Conservation (phyloP, 1,140 invertebrate species). For the Ganaspis sp. region DNA sequence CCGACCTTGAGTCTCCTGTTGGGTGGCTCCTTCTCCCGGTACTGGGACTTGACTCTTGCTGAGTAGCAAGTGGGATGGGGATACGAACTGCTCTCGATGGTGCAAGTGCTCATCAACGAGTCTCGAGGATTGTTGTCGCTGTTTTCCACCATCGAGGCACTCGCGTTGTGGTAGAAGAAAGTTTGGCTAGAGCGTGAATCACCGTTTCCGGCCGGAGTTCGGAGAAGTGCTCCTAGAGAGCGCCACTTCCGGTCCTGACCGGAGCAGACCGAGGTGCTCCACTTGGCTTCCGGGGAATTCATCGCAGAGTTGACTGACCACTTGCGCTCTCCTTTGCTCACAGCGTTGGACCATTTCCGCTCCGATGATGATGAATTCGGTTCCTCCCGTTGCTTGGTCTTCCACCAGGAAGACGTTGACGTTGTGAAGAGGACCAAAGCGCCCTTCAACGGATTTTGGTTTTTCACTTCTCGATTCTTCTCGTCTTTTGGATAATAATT, state of each 20-base stretch:
- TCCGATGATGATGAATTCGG: conserved; percentile 45
- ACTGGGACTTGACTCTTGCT: conserved; percentile 53
- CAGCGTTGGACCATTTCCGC: conserved; percentile 53
- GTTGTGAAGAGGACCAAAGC: conserved; percentile 70
- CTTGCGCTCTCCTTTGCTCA: conserved; percentile 63
- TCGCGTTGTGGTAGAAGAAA: conserved; percentile 66
- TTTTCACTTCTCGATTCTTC: conserved; percentile 52
- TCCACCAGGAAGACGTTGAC: conserved; percentile 74
- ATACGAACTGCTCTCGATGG: conserved; percentile 28
- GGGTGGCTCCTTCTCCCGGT: conserved; percentile 62
- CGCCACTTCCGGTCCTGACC: conserved; percentile 74
- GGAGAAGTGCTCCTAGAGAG: conserved; percentile 75
- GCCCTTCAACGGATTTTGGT: conserved; percentile 66
- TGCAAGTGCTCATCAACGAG: conserved; percentile 32
- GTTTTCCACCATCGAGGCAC: conserved; percentile 66
- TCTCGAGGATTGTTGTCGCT: conserved; percentile 35
- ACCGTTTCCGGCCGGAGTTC: conserved; percentile 58
- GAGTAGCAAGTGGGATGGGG: conserved; percentile 58
- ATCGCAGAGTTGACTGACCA: conserved; percentile 62
- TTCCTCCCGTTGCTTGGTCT: conserved; percentile 70
- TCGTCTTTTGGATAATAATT: conserved; percentile 48
- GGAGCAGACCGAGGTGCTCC: conserved; percentile 64
- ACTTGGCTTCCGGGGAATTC: conserved; percentile 62
- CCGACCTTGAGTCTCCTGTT: conserved; percentile 63
- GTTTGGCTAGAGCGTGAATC: conserved; percentile 56